Evolutionary conservation across 2,797 vertebrate species (phyloP), one percentile per base, ranked within the genome.

Genomic region (Cossypha dichroa): DNA sequence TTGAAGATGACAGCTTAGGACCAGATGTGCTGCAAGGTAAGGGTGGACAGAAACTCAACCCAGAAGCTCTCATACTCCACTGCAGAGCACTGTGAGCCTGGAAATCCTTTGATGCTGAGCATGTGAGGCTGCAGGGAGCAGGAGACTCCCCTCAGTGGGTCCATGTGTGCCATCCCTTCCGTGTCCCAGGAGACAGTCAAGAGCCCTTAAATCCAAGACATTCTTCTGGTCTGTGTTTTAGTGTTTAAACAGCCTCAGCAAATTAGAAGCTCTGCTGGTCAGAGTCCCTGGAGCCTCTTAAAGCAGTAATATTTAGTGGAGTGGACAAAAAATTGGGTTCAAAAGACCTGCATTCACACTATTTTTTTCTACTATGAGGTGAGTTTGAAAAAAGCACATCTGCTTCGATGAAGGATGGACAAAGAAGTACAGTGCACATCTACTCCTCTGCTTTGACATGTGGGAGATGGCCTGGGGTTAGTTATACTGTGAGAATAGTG

Each of bases 291-390:
- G 2, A 3, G 1, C 11, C 9, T 79, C 46, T 62, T 66, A 55
- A 81, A 86, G 2, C 6, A 46, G 9, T 2, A 16, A 54, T 26
- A 7, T n/a, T 73, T 25, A 19, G 15, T 26, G 28, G 6, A 67
- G 2, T 12, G 20, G 15, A 13, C 11, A 56, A 77, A 45, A 63
- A 18, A 8, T 1, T 69, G 14, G 1, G 17, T 85, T 90, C 33
- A 52, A 34, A 80, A 77, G 54, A 56, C 6, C 6, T 26, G 26
- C 11, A 5, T 59, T 43, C n/a, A n/a, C 36, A 22, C 6, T 16
- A 15, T 41, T 31, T 67, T 3, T 45, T 55, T 84, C 40, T 63
- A 1, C 10, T 18, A 14, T 0, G 1, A 48, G 23, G 3, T 60
- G 34, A 79, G 15, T 38, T 13, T 86, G 58, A 43, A 51, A 45